Evolutionary conservation across 2,888 invertebrate species (phyloP).

Genomic region (Dasysyrphus albostriatus): DNA sequence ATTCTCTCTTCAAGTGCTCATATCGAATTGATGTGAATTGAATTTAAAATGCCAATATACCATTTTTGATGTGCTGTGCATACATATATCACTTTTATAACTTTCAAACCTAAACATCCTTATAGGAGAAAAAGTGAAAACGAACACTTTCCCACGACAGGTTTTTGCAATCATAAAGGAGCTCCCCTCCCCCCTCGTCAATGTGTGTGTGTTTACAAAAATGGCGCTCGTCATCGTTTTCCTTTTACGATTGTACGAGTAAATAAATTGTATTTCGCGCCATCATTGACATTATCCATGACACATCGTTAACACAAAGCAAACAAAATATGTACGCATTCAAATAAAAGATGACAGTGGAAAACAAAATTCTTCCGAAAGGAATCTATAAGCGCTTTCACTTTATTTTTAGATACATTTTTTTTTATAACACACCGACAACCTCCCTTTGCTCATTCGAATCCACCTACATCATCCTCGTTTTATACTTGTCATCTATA

Average conservation of each 20-base stretch:
- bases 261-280: constrained; percentile 59
- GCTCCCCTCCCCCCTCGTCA: neutral
- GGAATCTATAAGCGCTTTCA: constrained; percentile 52
- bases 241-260: constrained; percentile 27
- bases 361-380: constrained; percentile 1
- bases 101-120: constrained; percentile 24
- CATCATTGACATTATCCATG: constrained; percentile 54
- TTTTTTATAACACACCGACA: constrained; percentile 2
- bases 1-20: constrained; percentile 3
- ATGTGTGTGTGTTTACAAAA: constrained; percentile 17
- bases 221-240: constrained; percentile 56
- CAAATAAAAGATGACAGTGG: constrained; percentile 21
- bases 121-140: constrained; percentile 34
- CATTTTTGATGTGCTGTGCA: neutral
- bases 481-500: neutral
- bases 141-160: constrained; percentile 17
- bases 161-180: constrained; percentile 14
- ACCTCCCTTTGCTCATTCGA: neutral
- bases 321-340: constrained; percentile 35
- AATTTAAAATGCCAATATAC: constrained; percentile 15
- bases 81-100: neutral
- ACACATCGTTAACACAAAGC: constrained; percentile 60
- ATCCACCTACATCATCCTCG: constrained; percentile 11
- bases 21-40: constrained; percentile 28
- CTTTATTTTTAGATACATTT: constrained; percentile 41